phyloP scores from a whole-genome alignment of 2,797 vertebrate genomes.

The Tolypeutes matacus region DNA sequence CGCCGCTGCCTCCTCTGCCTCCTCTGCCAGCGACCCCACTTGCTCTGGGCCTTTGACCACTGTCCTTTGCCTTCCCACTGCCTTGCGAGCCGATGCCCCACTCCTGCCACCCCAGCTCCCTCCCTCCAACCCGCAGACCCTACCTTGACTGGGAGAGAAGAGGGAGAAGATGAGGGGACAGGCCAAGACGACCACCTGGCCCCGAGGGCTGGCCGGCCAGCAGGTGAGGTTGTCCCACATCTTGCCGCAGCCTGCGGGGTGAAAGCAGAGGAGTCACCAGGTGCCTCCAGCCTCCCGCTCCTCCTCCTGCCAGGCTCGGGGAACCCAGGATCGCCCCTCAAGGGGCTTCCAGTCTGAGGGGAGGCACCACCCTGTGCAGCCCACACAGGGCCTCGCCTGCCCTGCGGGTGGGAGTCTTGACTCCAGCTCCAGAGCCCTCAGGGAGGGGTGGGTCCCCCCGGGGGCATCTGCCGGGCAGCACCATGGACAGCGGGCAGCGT shows the following conservation, averaged over 20 bases:
- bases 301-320: not conserved
- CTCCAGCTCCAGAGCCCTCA: not conserved
- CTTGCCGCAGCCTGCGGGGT: constrained; percentile 91
- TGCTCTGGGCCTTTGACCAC: not conserved
- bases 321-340: not conserved
- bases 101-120: too few species aligned
- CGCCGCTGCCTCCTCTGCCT: not conserved
- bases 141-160: constrained; percentile 92
- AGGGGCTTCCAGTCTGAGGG: not conserved
- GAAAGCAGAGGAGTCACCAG: constrained; percentile 29
- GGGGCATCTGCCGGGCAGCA: not conserved
- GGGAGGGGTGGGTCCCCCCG: fast-evolving
- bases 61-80: not conserved
- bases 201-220: constrained; percentile 93
- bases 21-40: not conserved
- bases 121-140: constrained; percentile 69
- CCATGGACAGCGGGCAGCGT: not conserved
- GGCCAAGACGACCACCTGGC: constrained; percentile 91
- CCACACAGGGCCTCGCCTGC: not conserved
- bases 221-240: constrained; percentile 97
- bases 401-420: not conserved
- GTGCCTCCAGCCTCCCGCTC: not conserved
- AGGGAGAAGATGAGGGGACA: constrained; percentile 94
- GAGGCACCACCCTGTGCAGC: not conserved
- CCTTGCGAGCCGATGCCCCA: not conserved